Evolutionary conservation across 30 jellyfish, hydroid and myxozoan genomes (phyloP).

Genomic region (Hydractinia symbiolongicarpus): DNA sequence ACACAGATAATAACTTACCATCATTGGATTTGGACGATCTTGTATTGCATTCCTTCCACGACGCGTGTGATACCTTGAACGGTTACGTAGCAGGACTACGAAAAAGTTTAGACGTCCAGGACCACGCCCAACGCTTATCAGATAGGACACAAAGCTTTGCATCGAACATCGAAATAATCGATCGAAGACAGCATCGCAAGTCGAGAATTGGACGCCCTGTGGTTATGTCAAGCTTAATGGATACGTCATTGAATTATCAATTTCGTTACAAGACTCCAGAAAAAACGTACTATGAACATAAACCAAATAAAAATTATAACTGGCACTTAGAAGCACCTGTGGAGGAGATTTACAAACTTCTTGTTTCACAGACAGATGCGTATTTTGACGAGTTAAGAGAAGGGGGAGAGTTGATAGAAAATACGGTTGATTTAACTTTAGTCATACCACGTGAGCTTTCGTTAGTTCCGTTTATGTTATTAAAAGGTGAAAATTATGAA

Average conservation of each 20-base stretch:
- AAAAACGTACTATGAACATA: not conserved
- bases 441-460: constrained; percentile 74
- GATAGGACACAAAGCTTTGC: constrained; percentile 57
- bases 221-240: not conserved
- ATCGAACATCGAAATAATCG: constrained; percentile 71
- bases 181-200: constrained; percentile 48
- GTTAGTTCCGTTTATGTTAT: constrained; percentile 76
- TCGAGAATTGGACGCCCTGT: constrained; percentile 65
- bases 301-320: constrained; percentile 20
- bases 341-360: constrained; percentile 44
- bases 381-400: constrained; percentile 26
- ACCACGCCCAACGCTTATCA: constrained; percentile 51
- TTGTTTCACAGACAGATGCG: constrained; percentile 64
- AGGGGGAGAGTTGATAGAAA: not conserved
- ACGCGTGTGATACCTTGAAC: constrained; percentile 46
- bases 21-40: constrained; percentile 70
- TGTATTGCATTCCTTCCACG: constrained; percentile 27
- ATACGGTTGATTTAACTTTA: constrained; percentile 31
- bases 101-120: constrained; percentile 70
- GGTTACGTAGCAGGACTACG: constrained; percentile 48
- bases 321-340: constrained; percentile 63
- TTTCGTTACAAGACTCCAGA: constrained; percentile 13
- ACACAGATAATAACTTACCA: constrained; percentile 52
- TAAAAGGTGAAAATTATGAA: constrained; percentile 38
- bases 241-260: constrained; percentile 1